A percentile compares a stretch with the other conserved stretches of the same genome.
phyloP scores from a whole-genome alignment of 2,113 vertebrate species.

The Leuciscus idus region DNA sequence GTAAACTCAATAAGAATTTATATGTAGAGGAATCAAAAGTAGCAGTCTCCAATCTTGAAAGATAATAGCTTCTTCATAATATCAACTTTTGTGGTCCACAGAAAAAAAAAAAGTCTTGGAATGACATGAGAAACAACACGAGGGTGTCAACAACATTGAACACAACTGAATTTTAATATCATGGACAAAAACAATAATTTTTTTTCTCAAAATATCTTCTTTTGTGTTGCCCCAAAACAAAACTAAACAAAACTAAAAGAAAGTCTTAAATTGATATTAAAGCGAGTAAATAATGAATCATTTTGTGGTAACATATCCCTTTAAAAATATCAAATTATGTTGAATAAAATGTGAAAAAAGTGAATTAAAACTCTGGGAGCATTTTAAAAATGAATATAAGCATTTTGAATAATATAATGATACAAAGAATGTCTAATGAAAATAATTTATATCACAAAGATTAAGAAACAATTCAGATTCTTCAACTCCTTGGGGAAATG shows the following conservation, averaged over 20 bases:
- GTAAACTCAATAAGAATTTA: neutral
- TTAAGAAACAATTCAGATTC: neutral
- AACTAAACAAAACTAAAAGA: neutral
- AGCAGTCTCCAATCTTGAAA: conserved; percentile 32
- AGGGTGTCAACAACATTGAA: neutral
- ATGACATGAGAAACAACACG: neutral
- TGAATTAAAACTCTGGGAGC: neutral
- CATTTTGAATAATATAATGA: no score
- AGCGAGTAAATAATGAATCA: neutral
- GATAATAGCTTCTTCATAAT: no score
- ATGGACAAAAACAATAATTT: neutral
- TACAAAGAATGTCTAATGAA: no score
- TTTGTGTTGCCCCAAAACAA: neutral
- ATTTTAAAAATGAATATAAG: neutral
- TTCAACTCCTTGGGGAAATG: neutral
- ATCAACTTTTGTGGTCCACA: no score
- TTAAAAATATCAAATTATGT: neutral
- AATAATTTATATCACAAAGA: no score
- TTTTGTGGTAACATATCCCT: neutral
- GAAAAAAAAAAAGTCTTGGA: neutral
- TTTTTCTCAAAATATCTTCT: neutral
- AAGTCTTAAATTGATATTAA: neutral
- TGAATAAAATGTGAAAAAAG: neutral
- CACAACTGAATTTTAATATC: neutral
- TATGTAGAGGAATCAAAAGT: neutral